Percentiles rank a stretch among this genome's conserved stretches.
phyloP scores from a whole-genome alignment of 1,140 invertebrate species.

The Ganaspis sp. region DNA sequence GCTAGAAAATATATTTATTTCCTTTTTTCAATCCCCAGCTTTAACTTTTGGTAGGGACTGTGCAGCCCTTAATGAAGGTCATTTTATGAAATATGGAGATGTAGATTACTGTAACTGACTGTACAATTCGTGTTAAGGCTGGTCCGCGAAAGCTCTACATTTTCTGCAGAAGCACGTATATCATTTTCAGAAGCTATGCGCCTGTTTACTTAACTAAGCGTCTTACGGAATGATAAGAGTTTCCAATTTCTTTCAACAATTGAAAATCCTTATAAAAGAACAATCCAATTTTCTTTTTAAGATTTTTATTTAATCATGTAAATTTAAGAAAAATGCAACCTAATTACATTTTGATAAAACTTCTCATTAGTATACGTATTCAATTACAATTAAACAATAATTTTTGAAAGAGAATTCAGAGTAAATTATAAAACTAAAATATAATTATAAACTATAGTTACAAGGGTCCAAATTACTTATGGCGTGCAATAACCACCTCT shows the following conservation, averaged over 20 bases:
- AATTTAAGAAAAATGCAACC: too few species aligned
- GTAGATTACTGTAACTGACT: not conserved
- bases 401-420: not conserved
- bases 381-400: not conserved
- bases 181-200: constrained; percentile 55
- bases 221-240: constrained; percentile 47
- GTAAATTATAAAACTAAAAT: not conserved
- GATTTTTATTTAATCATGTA: too few species aligned
- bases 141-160: constrained; percentile 56
- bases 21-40: too few species aligned
- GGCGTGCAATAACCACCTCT: too few species aligned
- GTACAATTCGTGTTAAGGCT: constrained; percentile 36
- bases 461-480: too few species aligned
- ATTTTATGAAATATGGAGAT: not conserved
- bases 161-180: constrained; percentile 62
- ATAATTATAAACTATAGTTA: too few species aligned
- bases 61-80: too few species aligned
- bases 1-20: too few species aligned
- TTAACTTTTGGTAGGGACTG: too few species aligned
- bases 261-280: constrained; percentile 12
- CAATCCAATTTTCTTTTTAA: not conserved
- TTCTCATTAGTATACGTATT: not conserved
- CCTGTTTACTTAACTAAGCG: constrained; percentile 65
- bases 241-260: constrained; percentile 31
- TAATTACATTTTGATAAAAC: too few species aligned